Evolutionary conservation across 1,140 invertebrate species (phyloP).

Genomic region (Glossosoma conforme): DNA sequence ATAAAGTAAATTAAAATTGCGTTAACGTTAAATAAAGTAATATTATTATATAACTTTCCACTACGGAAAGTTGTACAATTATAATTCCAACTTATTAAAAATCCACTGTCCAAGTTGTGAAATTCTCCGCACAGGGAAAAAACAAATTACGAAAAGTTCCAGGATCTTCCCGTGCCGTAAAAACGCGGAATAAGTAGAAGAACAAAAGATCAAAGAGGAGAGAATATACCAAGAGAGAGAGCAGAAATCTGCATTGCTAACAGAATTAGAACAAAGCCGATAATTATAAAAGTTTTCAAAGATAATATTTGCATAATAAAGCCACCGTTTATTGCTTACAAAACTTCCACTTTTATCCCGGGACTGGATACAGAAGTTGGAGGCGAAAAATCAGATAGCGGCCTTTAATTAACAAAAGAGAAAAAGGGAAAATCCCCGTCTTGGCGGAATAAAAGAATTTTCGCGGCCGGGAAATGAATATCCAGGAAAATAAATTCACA

Average conservation of each 20-base stretch:
- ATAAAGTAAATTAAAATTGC: no score
- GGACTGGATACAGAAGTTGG: slow-evolving; percentile 4
- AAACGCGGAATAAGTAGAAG: no score
- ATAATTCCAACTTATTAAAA: no score
- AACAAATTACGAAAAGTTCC: no score
- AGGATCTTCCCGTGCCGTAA: no score
- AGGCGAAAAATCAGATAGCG: slow-evolving; percentile 18
- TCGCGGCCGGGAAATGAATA: slow-evolving; percentile 13
- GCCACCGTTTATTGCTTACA: slow-evolving; percentile 30
- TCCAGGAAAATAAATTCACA: no score
- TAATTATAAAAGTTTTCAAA: slow-evolving; percentile 29
- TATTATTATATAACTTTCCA: no score
- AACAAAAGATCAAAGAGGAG: slow-evolving; percentile 8
- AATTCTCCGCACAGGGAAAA: no score
- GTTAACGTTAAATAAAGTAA: no score
- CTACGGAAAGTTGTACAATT: no score
- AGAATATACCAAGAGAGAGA: slow-evolving; percentile 14
- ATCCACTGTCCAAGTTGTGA: no score
- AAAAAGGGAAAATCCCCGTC: slow-evolving; percentile 18
- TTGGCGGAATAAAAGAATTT: slow-evolving; percentile 19
- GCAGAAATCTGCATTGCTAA: slow-evolving; percentile 22
- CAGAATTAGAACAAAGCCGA: slow-evolving; percentile 28
- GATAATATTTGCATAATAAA: slow-evolving; percentile 32
- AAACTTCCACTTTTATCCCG: slow-evolving; percentile 20
- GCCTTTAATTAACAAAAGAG: slow-evolving; percentile 25